Percentiles rank a stretch among this genome's conserved stretches.
These are phyloP conservation scores for Chelmon rostratus DNA, from an alignment of 2,797 vertebrate species.

Conservation along the genomic window DNA sequence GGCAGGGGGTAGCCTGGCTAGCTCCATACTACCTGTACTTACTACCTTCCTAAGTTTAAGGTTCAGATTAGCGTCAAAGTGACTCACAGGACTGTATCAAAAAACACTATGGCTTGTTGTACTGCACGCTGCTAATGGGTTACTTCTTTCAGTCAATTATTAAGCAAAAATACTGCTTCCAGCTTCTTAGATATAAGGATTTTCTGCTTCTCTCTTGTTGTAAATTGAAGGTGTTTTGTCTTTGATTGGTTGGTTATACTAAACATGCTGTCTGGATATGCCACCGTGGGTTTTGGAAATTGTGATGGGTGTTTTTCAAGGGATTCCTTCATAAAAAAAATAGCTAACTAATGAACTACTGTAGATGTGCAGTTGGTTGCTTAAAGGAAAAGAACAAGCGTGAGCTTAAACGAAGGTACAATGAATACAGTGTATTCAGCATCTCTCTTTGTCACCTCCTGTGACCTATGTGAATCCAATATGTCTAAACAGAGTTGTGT, in stretches of 20 bases:
- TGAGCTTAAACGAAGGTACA: constrained; percentile 13
- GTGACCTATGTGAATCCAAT: background rate
- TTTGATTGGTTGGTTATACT: too few species aligned
- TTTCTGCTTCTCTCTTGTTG: too few species aligned
- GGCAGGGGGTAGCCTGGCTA: background rate
- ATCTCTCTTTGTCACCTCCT: background rate
- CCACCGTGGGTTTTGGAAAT: too few species aligned
- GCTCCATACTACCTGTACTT: too few species aligned
- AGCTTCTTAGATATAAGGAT: background rate
- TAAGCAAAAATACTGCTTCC: background rate
- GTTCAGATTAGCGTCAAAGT: background rate
- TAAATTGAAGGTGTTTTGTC: too few species aligned
- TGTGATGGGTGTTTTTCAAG: too few species aligned
- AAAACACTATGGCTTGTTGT: background rate
- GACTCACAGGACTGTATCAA: background rate
- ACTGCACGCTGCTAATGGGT: background rate
- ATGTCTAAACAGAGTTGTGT: background rate
- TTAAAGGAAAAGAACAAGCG: constrained; percentile 10
- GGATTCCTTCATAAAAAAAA: background rate
- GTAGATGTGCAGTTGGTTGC: too few species aligned
- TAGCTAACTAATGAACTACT: background rate
- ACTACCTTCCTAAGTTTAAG: background rate
- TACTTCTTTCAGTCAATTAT: background rate
- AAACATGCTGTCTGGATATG: too few species aligned
- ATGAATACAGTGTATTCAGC: background rate